These are phyloP conservation scores for Ypsolopha scabrella DNA, from an alignment of 2,888 invertebrate species.

Conservation along the genomic window DNA sequence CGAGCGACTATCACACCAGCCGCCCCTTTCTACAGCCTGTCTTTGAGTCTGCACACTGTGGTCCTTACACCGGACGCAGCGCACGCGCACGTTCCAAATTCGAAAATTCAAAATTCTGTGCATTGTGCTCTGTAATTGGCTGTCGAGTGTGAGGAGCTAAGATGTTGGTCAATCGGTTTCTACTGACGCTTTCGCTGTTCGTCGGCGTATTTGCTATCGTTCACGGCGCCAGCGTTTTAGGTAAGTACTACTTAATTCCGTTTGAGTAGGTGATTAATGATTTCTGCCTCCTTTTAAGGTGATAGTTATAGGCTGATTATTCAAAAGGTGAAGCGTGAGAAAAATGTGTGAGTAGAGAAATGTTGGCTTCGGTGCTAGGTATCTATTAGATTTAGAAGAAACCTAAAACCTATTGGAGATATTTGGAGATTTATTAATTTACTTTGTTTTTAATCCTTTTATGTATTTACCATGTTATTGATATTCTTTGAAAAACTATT, in stretches of 20 bases:
- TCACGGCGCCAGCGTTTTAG: slow-evolving; percentile 53
- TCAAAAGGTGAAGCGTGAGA: too few relatives aligned
- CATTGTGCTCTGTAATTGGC: neutral
- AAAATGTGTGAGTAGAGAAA: too few relatives aligned
- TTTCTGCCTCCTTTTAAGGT: neutral
- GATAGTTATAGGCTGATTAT: neutral
- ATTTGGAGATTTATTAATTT: too few relatives aligned
- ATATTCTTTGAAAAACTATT: too few relatives aligned
- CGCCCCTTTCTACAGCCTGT: slow-evolving; percentile 34
- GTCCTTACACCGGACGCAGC: slow-evolving; percentile 2
- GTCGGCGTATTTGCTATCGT: slow-evolving; percentile 32
- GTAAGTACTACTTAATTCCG: slow-evolving; percentile 34
- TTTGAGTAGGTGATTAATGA: slow-evolving; percentile 26
- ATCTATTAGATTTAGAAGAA: too few relatives aligned
- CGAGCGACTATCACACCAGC: slow-evolving; percentile 33
- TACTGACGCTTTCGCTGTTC: slow-evolving; percentile 37
- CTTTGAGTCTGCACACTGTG: slow-evolving; percentile 2
- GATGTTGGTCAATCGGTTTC: slow-evolving; percentile 43
- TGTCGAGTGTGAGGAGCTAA: slow-evolving; percentile 9
- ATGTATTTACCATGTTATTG: too few relatives aligned
- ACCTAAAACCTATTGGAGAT: too few relatives aligned
- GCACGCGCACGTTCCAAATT: slow-evolving; percentile 17
- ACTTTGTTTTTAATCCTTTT: too few relatives aligned
- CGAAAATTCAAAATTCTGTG: slow-evolving; percentile 27
- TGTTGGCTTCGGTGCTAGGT: too few relatives aligned